Percentiles rank a stretch among this genome's conserved stretches.
Conservation (phyloP, 2,113 vertebrate species). For the Capreolus pygargus region DNA sequence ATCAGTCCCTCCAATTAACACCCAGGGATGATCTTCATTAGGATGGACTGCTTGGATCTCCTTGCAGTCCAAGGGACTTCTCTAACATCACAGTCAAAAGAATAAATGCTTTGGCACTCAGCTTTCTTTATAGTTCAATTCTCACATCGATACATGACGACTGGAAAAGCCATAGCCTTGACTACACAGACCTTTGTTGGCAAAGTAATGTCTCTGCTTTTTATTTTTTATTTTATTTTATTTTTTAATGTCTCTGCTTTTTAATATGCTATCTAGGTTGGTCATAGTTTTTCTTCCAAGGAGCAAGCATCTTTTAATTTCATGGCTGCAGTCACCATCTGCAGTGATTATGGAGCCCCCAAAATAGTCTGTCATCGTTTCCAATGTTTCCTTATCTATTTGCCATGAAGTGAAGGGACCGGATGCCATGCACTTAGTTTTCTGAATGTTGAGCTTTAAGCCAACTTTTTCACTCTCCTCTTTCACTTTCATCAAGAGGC, state of each 20-base stretch:
- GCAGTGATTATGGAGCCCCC: background rate
- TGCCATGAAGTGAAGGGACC: background rate
- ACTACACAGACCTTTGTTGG: background rate
- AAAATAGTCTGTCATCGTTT: background rate
- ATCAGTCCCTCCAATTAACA: background rate
- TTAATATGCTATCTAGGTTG: too few relatives aligned
- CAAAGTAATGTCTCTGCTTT: background rate
- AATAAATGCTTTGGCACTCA: rapidly evolving
- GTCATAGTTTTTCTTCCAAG: background rate
- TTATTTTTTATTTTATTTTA: too few relatives aligned
- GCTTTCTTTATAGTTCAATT: background rate
- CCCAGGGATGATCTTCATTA: background rate
- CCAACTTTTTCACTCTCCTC: too few relatives aligned
- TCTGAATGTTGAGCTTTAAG: too few relatives aligned
- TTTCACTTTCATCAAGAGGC: too few relatives aligned
- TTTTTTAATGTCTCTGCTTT: too few relatives aligned
- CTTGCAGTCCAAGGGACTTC: background rate
- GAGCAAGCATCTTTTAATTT: background rate
- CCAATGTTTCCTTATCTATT: background rate
- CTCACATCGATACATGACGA: background rate
- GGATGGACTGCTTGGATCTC: background rate
- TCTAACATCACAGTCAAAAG: background rate
- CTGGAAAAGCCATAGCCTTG: background rate
- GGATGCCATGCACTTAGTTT: too few relatives aligned
- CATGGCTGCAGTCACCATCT: background rate